phyloP scores from a whole-genome alignment of 1,140 invertebrate genomes.

The Piezodorus guildinii region DNA sequence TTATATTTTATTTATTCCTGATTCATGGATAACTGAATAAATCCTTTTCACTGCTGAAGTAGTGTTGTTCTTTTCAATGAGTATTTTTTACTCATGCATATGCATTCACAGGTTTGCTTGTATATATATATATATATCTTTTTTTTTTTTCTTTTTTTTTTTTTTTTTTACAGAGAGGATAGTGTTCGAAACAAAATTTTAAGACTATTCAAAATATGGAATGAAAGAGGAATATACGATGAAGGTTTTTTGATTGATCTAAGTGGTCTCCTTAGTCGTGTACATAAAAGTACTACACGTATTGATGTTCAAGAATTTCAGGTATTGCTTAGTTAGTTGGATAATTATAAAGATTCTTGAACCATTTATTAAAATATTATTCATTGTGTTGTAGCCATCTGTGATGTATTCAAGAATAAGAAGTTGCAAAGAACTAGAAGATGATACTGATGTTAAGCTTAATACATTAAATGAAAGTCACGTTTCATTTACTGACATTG shows the following conservation, averaged over 20 bases:
- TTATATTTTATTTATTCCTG: too few relatives aligned
- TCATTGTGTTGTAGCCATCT: slow-evolving; percentile 35
- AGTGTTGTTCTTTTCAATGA: too few relatives aligned
- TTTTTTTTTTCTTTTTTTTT: not conserved
- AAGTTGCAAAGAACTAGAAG: slow-evolving; percentile 48
- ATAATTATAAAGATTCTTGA: not conserved
- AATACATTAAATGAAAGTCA: slow-evolving; percentile 46
- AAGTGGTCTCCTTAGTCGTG: slow-evolving; percentile 58
- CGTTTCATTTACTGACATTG: slow-evolving; percentile 45
- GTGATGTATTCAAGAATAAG: slow-evolving; percentile 54
- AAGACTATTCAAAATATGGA: slow-evolving; percentile 89
- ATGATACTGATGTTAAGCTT: slow-evolving; percentile 51
- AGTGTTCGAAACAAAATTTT: slow-evolving; percentile 74
- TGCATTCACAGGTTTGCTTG: not conserved
- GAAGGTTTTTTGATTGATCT: slow-evolving; percentile 76
- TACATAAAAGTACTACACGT: slow-evolving; percentile 39
- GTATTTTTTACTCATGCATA: too few relatives aligned
- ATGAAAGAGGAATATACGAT: slow-evolving; percentile 76
- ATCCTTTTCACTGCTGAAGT: too few relatives aligned
- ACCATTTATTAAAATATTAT: slow-evolving; percentile 27
- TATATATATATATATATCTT: not conserved
- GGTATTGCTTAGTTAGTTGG: slow-evolving; percentile 33
- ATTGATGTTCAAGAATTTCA: slow-evolving; percentile 44
- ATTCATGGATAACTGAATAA: too few relatives aligned
- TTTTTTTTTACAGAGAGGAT: slow-evolving; percentile 45